Evolutionary conservation across 2,888 invertebrate species (phyloP), one percentile per base, ranked within the genome.

Genomic region (Amphipyra tragopoginis): DNA sequence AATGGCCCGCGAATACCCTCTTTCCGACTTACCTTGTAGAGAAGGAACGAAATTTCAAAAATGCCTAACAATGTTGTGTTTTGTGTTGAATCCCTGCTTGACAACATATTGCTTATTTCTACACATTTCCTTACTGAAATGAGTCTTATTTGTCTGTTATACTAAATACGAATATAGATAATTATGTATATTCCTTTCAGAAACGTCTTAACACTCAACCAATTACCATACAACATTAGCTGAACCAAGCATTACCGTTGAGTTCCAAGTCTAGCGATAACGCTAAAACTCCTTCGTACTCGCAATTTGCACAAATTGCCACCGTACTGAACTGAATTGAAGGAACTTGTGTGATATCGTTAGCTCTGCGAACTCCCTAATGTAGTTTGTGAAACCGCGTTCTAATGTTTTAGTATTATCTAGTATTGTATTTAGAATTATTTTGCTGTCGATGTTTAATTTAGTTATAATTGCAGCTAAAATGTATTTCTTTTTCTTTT

Each of bases 271-370:
- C 63, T 81, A 72, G 14, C 55, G 88, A 87, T 89, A 89, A 80
- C 83, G 81, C 72, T 64, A 45, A 75, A 71, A 82, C 87, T 85
- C 80, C 86, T 81, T 34, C 59, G 54, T 80, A 82, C 77, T 82
- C 81, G 83, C 89, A 90, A 90, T 90, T 90, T 89, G 89, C 78
- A 80, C 89, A 89, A 90, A 90, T 90, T 90, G 88, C 88, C 67
- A 48, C 69, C 79, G 77, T 84, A 83, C 86, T 86, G 83, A 76
- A 81, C 80, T 76, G 79, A 86, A 86, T 85, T 87, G 85, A 87
- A 33, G 83, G 79, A 83, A 80, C 82, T 79, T 72, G 73, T 57
- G 76, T 83, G 86, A 88, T 89, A 90, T 85, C 89, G 85, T 85
- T 88, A 88, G 83, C 75, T 38, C 47, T 65, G 64, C 67, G 62